Evolutionary conservation across 2,113 vertebrate genomes (phyloP).

Genomic region (Pterophyllum scalare): DNA sequence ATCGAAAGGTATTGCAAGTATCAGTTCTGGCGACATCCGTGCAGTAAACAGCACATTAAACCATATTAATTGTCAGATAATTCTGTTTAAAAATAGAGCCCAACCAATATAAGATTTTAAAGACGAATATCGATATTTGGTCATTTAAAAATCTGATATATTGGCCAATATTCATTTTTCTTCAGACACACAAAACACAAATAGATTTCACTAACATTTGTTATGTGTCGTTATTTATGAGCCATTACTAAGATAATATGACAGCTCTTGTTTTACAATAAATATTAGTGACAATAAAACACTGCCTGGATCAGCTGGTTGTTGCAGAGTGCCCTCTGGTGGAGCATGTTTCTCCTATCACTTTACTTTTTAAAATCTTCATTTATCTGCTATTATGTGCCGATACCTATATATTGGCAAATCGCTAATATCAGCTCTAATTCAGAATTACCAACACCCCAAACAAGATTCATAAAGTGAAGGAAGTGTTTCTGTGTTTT

Average conservation of each 20-base stretch:
- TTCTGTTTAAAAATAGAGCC: too few relatives aligned
- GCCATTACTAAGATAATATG: not conserved
- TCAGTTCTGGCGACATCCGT: too few relatives aligned
- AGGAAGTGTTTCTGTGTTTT: not conserved
- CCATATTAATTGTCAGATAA: too few relatives aligned
- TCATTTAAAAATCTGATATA: too few relatives aligned
- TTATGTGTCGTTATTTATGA: not conserved
- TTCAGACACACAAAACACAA: not conserved
- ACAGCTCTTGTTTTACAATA: not conserved
- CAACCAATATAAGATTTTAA: too few relatives aligned
- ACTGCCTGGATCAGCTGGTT: not conserved
- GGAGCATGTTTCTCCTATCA: not conserved
- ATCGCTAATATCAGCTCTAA: not conserved
- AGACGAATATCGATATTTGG: too few relatives aligned
- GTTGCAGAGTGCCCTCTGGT: not conserved
- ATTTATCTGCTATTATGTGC: not conserved
- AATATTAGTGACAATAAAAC: too few relatives aligned
- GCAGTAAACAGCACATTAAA: too few relatives aligned
- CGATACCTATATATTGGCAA: not conserved
- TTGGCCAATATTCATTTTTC: too few relatives aligned
- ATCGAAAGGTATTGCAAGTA: too few relatives aligned
- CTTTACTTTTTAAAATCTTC: not conserved
- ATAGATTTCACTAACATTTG: not conserved
- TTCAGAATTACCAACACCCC: not conserved
- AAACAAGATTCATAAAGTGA: not conserved